Conservation (phyloP, 2,797 vertebrate species). For the Dendrocincla tyrannina region DNA sequence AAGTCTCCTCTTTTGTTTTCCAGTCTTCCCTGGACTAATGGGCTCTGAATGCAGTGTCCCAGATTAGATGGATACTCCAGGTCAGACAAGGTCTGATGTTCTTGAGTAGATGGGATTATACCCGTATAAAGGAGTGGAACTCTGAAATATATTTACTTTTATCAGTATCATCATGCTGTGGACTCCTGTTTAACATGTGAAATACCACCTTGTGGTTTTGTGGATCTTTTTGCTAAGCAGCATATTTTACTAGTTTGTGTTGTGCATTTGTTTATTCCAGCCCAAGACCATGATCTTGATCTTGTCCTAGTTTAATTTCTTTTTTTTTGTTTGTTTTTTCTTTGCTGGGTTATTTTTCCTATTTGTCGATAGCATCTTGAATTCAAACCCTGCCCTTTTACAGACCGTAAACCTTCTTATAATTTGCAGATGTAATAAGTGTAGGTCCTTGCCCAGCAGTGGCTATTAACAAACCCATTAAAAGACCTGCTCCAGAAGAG, state of each 20-base stretch:
- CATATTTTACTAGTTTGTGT: neutral
- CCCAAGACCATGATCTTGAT: neutral
- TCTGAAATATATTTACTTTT: neutral
- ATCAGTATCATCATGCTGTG: neutral
- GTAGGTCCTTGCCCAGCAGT: neutral
- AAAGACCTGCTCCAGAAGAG: neutral
- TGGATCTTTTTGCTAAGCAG: neutral
- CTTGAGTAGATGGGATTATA: neutral
- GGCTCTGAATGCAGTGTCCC: neutral
- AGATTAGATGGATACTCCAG: neutral
- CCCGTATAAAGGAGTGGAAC: neutral
- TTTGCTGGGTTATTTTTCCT: neutral
- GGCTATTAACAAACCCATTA: neutral
- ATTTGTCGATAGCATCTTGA: neutral
- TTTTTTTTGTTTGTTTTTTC: neutral
- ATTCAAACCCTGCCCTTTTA: neutral
- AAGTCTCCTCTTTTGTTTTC: neutral
- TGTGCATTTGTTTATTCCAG: neutral
- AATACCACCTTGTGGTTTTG: neutral
- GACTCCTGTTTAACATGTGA: neutral
- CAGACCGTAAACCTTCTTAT: neutral
- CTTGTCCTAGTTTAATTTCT: neutral
- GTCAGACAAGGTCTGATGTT: neutral
- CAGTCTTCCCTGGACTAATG: neutral
- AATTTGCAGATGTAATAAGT: neutral